Evolutionary conservation across 2,797 vertebrate genomes (phyloP).

Genomic region (Synanceia verrucosa): DNA sequence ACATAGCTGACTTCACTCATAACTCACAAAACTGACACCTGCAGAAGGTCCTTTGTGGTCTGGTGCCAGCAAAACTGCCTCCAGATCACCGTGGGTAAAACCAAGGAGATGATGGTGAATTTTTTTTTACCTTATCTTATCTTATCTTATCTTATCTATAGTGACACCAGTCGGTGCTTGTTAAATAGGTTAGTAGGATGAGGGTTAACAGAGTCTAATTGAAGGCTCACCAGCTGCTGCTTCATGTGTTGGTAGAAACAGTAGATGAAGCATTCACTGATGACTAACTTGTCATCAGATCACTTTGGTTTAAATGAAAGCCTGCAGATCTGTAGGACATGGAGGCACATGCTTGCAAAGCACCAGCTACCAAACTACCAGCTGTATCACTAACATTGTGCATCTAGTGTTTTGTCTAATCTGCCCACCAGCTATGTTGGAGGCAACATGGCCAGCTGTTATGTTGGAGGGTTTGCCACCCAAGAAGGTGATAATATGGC

Average conservation of each 20-base stretch:
- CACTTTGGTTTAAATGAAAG: background rate
- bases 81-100: no score
- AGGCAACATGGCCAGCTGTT: slow-evolving; percentile 44
- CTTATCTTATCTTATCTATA: no score
- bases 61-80: no score
- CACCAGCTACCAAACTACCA: slow-evolving; percentile 28
- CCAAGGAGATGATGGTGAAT: no score
- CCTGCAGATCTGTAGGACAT: background rate
- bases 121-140: no score
- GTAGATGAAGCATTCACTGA: background rate
- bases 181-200: no score
- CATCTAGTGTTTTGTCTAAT: slow-evolving; percentile 45
- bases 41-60: no score
- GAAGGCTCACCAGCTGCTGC: background rate
- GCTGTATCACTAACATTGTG: slow-evolving; percentile 20
- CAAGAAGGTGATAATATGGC: slow-evolving; percentile 36
- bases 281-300: background rate
- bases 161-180: no score
- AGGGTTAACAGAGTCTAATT: background rate
- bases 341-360: slow-evolving; percentile 24
- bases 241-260: background rate
- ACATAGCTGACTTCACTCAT: no score
- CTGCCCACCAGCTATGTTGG: slow-evolving; percentile 56
- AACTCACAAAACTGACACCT: no score
- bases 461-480: slow-evolving; percentile 60